Conservation (phyloP, 2,113 vertebrate genomes). For the Neolamprologus sp. region DNA sequence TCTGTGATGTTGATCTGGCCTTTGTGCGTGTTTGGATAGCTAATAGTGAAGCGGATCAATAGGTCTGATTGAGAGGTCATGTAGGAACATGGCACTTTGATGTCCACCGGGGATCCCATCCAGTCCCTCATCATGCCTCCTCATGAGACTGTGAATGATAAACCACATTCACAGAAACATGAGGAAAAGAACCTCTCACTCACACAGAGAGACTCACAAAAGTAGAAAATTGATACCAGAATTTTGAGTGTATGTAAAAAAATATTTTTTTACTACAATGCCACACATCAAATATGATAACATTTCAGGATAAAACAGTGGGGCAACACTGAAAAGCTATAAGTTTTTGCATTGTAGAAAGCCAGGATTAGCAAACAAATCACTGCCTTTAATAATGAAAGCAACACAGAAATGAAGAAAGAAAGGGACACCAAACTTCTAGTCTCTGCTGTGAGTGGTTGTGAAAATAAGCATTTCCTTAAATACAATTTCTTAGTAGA, state of each 20-base stretch:
- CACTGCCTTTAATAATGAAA: neutral
- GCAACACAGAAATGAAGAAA: neutral
- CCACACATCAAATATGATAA: neutral
- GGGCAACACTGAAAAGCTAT: neutral
- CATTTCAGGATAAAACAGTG: neutral
- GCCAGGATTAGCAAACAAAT: neutral
- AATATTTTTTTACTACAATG: rapidly evolving
- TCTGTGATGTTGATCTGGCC: constrained; percentile 30
- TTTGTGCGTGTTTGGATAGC: constrained; percentile 44
- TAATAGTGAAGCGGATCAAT: constrained; percentile 59
- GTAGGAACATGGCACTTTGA: constrained; percentile 56
- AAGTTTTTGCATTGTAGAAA: neutral
- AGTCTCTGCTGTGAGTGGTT: neutral
- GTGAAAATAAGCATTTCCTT: constrained; percentile 52
- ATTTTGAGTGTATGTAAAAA: neutral
- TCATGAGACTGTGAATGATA: neutral
- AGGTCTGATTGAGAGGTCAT: constrained; percentile 65
- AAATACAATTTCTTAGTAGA: constrained; percentile 52
- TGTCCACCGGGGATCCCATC: constrained; percentile 42
- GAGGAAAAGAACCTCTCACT: neutral
- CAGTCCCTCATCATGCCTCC: constrained; percentile 18
- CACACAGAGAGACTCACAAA: neutral
- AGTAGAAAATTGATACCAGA: neutral
- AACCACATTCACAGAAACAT: neutral
- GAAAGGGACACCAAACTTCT: neutral